Evolutionary conservation across 2,797 vertebrate species (phyloP).

Genomic region (Periparus ater): DNA sequence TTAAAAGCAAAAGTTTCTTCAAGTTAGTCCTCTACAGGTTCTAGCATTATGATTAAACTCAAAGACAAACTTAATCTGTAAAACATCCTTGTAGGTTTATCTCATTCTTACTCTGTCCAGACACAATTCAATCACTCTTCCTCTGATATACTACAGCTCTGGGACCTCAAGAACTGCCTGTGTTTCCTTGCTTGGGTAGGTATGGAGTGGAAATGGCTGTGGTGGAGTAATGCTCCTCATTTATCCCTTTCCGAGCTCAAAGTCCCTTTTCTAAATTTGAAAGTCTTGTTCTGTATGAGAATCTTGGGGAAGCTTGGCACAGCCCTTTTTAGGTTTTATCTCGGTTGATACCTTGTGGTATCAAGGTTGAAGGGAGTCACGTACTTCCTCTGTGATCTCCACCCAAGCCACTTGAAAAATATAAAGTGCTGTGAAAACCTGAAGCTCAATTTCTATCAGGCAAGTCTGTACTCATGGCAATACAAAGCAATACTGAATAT

Average conservation of each 20-base stretch:
- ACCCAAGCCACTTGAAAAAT: conserved; percentile 6
- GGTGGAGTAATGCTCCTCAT: neutral
- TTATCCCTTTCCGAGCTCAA: neutral
- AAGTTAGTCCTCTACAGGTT: neutral
- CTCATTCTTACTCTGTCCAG: neutral
- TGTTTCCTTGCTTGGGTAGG: rapidly evolving
- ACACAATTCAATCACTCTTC: neutral
- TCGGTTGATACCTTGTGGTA: neutral
- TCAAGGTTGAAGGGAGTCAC: neutral
- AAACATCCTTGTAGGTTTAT: neutral
- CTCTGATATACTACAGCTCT: neutral
- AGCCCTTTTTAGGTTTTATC: neutral
- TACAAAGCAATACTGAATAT: neutral
- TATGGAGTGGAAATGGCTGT: neutral
- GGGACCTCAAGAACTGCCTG: neutral
- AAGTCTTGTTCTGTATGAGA: neutral
- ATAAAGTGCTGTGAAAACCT: neutral
- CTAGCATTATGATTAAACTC: neutral
- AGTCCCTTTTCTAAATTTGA: neutral
- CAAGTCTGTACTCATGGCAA: neutral
- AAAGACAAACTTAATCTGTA: neutral
- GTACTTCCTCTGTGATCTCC: conserved; percentile 39
- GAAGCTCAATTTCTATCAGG: neutral
- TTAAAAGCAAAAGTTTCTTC: neutral
- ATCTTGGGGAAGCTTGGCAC: neutral